phyloP scores from a whole-genome alignment of 2,113 vertebrate species.

The Sorex araneus region DNA sequence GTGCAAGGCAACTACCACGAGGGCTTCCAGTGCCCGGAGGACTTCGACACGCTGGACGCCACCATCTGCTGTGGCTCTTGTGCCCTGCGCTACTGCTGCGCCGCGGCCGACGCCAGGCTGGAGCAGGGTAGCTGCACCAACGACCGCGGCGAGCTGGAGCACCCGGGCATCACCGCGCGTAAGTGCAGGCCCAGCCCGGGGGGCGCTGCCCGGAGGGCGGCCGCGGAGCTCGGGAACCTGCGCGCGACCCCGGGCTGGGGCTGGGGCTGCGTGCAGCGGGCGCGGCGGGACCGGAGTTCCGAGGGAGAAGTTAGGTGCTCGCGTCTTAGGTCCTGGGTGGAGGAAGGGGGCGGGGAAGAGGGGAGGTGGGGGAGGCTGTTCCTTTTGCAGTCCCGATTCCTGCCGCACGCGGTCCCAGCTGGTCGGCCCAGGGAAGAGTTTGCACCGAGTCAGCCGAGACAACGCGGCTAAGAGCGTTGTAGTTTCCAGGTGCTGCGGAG shows the following conservation, averaged over 20 bases:
- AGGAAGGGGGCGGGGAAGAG: too few relatives aligned
- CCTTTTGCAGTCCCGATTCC: slow-evolving; percentile 32
- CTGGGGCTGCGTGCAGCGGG: background rate
- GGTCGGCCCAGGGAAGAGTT: background rate
- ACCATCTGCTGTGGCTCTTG: slow-evolving; percentile 98
- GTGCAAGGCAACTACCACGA: slow-evolving; percentile 94
- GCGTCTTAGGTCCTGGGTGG: background rate
- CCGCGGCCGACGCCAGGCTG: slow-evolving; percentile 93
- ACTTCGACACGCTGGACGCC: slow-evolving; percentile 95
- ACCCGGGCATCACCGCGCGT: slow-evolving; percentile 93
- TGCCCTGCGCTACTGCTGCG: slow-evolving; percentile 96
- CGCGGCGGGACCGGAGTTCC: background rate
- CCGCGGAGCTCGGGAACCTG: background rate
- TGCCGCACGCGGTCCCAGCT: background rate
- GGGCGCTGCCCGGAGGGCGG: accelerated
- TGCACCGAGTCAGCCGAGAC: background rate
- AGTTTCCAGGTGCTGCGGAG: background rate
- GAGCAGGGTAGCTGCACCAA: slow-evolving; percentile 97
- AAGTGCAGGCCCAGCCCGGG: slow-evolving; percentile 81
- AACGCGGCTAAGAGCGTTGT: background rate
- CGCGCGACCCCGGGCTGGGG: background rate
- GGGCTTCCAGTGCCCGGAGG: slow-evolving; percentile 98
- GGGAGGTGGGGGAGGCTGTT: too few relatives aligned
- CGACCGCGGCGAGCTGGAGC: slow-evolving; percentile 92
- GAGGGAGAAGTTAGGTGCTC: background rate